phyloP scores from a whole-genome alignment of 2,797 vertebrate species.

The Poliocrania exsul region DNA sequence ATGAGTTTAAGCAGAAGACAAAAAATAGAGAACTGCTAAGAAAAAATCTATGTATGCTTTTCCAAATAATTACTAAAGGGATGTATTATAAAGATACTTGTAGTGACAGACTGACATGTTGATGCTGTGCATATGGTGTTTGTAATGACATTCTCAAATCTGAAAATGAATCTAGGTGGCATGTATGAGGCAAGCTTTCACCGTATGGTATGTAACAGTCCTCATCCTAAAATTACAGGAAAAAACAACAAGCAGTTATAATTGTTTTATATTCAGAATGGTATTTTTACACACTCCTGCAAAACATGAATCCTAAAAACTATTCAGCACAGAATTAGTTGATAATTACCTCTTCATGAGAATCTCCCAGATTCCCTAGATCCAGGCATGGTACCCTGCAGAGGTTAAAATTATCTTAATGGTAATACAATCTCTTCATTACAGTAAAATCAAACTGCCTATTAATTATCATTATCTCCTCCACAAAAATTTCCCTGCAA shows the following conservation, averaged over 20 bases:
- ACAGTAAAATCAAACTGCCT: background rate
- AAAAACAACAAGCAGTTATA: background rate
- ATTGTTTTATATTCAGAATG: background rate
- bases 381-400: constrained; percentile 81
- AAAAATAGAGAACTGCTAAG: background rate
- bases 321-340: background rate
- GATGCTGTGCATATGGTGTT: constrained; percentile 24
- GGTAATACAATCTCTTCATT: background rate
- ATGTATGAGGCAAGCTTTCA: constrained; percentile 8
- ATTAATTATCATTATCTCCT: background rate
- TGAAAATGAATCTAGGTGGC: constrained; percentile 41
- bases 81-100: background rate
- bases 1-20: background rate
- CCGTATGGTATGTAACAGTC: constrained; percentile 17
- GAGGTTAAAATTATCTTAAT: constrained; percentile 29
- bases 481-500: background rate
- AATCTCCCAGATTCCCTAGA: constrained; percentile 75
- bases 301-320: background rate
- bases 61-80: background rate
- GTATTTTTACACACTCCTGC: background rate
- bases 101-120: constrained; percentile 55
- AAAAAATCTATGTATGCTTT: background rate
- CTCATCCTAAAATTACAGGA: constrained; percentile 51
- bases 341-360: constrained; percentile 79
- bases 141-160: constrained; percentile 25